A percentile compares a stretch with the other conserved stretches of the same genome.
phyloP scores from a whole-genome alignment of 2,888 invertebrate species.

The Coelinius sp. region DNA sequence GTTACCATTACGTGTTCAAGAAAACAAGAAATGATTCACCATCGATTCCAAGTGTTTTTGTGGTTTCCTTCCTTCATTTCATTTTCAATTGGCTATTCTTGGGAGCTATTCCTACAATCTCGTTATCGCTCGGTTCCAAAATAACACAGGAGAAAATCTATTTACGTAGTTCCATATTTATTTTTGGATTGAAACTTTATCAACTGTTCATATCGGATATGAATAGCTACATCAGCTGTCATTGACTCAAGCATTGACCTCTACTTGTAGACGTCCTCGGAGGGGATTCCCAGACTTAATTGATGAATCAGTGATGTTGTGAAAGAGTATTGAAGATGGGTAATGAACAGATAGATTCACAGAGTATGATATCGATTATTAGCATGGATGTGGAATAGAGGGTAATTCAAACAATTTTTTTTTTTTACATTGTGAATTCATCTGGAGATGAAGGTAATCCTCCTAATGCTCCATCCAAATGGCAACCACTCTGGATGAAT shows the following conservation, averaged over 20 bases:
- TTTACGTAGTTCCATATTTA: background rate
- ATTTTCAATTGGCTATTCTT: conserved; percentile 8
- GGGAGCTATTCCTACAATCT: conserved; percentile 3
- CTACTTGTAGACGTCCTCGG: background rate
- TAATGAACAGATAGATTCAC: background rate
- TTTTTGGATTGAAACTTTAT: background rate
- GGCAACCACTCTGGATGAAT: background rate
- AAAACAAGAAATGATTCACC: background rate
- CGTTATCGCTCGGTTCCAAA: conserved; percentile 4
- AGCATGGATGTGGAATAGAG: background rate
- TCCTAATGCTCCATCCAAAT: background rate
- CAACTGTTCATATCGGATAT: background rate
- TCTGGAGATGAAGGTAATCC: background rate
- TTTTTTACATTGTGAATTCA: background rate
- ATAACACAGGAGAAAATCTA: background rate
- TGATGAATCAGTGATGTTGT: background rate
- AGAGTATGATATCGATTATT: background rate
- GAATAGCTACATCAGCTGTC: background rate
- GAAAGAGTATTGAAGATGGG: background rate
- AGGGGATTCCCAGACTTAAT: background rate
- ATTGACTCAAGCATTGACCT: background rate
- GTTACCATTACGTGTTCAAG: background rate
- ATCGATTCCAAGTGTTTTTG: conserved; percentile 12
- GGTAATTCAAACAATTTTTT: background rate
- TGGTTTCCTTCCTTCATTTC: background rate